Evolutionary conservation across 1,140 invertebrate species (phyloP).

Genomic region (Cydia fagiglandana): DNA sequence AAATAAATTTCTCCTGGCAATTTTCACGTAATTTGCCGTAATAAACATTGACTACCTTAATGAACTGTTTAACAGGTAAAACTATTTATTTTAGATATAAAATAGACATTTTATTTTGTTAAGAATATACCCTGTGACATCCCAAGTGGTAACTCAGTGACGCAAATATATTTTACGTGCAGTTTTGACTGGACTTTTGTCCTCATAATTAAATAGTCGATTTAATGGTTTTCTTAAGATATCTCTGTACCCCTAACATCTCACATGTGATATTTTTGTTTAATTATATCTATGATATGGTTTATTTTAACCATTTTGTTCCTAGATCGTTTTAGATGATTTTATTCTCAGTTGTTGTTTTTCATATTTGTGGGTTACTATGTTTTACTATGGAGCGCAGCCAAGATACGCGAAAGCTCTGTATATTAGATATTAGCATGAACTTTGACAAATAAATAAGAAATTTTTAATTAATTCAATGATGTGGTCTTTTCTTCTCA

Average conservation of each 20-base stretch:
- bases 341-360: constrained; percentile 27
- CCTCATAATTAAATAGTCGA: background rate
- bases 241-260: constrained; percentile 9
- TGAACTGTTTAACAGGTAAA: background rate
- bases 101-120: background rate
- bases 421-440: constrained; percentile 38
- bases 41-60: background rate
- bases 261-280: constrained; percentile 26
- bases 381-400: constrained; percentile 19
- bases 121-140: background rate
- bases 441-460: constrained; percentile 43
- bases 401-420: constrained; percentile 33
- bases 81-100: background rate
- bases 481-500: constrained; percentile 34
- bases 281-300: constrained; percentile 24
- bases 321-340: constrained; percentile 24
- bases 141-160: constrained; percentile 2
- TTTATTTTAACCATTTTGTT: constrained; percentile 26
- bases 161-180: background rate
- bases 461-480: constrained; percentile 35
- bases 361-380: constrained; percentile 29
- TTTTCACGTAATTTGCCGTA: too few species aligned
- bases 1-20: too few species aligned
- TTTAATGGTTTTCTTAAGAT: background rate
- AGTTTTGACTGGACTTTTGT: constrained; percentile 22